Evolutionary conservation across 2,113 vertebrate species (phyloP), one percentile per base, ranked within the genome.

Genomic region (zebrafish (Danio rerio)): DNA sequence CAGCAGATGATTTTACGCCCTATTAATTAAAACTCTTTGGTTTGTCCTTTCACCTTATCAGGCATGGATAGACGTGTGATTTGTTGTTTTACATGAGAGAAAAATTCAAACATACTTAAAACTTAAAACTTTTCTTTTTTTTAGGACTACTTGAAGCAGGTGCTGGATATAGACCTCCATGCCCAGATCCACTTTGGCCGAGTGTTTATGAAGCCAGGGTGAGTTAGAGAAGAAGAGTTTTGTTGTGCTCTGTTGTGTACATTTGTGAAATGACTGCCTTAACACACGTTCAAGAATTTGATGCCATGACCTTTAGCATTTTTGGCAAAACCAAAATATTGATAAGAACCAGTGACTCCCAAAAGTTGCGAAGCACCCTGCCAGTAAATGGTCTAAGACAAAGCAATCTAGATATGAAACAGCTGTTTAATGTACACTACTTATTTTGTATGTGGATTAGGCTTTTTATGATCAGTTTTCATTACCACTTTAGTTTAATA

Each of bases 121-220:
- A n/a, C n/a, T n/a, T n/a, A n/a, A n/a, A n/a, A n/a, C 49, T 61
- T 7, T 40, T 15, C 20, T 42, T 47, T 76, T 13, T 78, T 92
- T 87, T 91, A 99, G 98, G 98, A 99, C 92, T 99, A 99, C 93
- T 96, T 99, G 91, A 99, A 99, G 91, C 98, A 99, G 93, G 98
- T 99, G 90, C 95, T 99, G 94, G 97, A 99, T 90, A 99, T 99
- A 78, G 98, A 99, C 88, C 97, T 99, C 88, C 98, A 99, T 7
- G 98, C 97, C 89, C 98, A 99, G 92, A 99, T 99, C 92, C 98
- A 99, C 90, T 99, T 99, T 92, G 97, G 97, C 88, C 95, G 98
- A 89, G 98, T 99, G 90, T 99, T 99, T 89, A 99, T 99, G 98
- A 99, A 99, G 92, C 97, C 98, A 90, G 98, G 97, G 97, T 99